Base-by-base conservation (phyloP, 2,113 vertebrate genomes). In the Chionis minor region DNA sequence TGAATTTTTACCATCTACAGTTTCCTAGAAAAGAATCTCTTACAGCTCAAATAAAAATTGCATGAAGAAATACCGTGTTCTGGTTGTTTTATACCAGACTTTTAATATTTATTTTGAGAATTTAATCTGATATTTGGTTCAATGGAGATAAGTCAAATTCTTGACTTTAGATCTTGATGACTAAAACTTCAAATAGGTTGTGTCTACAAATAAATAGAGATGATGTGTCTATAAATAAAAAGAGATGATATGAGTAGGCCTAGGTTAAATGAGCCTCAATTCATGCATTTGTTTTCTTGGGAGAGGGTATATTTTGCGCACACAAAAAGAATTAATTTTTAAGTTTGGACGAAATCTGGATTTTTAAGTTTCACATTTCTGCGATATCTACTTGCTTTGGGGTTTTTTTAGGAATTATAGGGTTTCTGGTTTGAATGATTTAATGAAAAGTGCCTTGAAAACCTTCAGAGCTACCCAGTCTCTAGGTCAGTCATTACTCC, bases 391-490 rank as follows among this genome's bases (percentile, higher is more conserved):
- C 35, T 63, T 67, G 45, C 63, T 70, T 44, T 42, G 55, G 33
- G 12, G 17, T 11, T 19, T 52, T 56, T 79, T 71, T 17, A 49
- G 61, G 23, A 84, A 79, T 82, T 33, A 65, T 9, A 62, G 4
- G 2, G 9, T 69, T 33, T 72, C 26, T 56, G 7, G 15, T 33
- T 96, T 78, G 56, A 92, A 83, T 65, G 55, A 62, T 87, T 78
- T 81, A 47, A 92, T 35, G 44, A 78, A 92, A 94, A 93, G 22
- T 32, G 15, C 42, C 87, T 71, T 47, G 45, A 83, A 87, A 91
- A 71, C 33, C 35, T 81, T 63, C 58, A 87, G 67, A 81, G 35
- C 58, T 65, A 58, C 21, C 14, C 51, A 74, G 47, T 45, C n/a
- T 62, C 32, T 27, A 88, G 44, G 21, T 26, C 32, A 89, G 52